Conservation (phyloP, 2,113 vertebrate species). For the Pica pica region DNA sequence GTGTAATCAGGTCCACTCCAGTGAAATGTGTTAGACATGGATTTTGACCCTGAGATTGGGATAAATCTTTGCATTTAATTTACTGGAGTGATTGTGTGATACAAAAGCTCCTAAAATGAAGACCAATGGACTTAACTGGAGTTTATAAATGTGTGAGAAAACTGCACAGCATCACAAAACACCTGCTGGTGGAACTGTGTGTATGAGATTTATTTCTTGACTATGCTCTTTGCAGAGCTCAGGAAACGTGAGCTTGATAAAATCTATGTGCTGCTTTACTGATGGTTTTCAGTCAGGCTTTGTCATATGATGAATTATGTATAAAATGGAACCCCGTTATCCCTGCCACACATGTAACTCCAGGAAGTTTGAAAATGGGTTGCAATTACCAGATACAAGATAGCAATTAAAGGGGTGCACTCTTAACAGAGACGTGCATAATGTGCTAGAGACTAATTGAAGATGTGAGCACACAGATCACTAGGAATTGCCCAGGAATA, state of each 20-base stretch:
- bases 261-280: neutral
- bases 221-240: neutral
- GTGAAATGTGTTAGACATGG: neutral
- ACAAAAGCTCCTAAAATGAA: neutral
- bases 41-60: neutral
- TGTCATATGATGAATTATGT: neutral
- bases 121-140: neutral
- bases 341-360: neutral
- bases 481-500: conserved; percentile 39
- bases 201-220: neutral
- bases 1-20: neutral
- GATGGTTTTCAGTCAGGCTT: neutral
- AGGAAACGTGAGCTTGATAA: neutral
- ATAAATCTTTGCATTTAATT: neutral
- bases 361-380: neutral
- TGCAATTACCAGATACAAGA: neutral
- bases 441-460: conserved; percentile 17
- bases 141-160: neutral
- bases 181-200: neutral
- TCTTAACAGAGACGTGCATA: neutral
- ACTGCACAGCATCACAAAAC: neutral
- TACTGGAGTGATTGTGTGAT: neutral
- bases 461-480: conserved; percentile 3
- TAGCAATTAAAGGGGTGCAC: neutral
- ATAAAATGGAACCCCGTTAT: neutral